These are phyloP conservation scores for Temnothorax unifasciatus DNA, from an alignment of 2,888 invertebrate species.

Conservation along the genomic window DNA sequence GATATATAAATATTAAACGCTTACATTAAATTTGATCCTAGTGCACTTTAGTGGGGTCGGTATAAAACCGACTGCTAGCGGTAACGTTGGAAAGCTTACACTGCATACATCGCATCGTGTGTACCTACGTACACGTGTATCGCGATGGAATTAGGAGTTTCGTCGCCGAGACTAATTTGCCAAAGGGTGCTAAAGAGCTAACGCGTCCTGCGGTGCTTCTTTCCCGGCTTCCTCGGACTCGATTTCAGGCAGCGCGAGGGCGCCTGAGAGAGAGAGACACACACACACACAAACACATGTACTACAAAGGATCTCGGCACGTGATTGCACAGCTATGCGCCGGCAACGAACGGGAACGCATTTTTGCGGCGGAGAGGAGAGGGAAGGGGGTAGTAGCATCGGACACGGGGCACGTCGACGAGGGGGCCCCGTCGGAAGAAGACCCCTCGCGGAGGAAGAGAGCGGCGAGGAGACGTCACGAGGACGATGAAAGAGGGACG, in stretches of 20 bases:
- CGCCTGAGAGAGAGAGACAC: not conserved
- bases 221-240: conserved; percentile 41
- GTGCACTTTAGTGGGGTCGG: conserved; percentile 10
- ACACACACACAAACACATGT: not conserved
- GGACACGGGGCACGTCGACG: conserved; percentile 44
- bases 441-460: conserved; percentile 40
- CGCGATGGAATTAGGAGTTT: conserved; percentile 38
- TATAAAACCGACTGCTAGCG: not conserved
- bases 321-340: conserved; percentile 44
- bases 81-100: not conserved
- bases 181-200: conserved; percentile 42
- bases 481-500: conserved; percentile 32
- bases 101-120: not conserved
- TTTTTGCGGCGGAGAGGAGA: conserved; percentile 21
- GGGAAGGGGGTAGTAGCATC: conserved; percentile 20
- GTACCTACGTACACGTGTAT: not conserved
- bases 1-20: conserved; percentile 9
- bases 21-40: not conserved
- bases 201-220: conserved; percentile 22
- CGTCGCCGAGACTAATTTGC: conserved; percentile 28
- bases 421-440: conserved; percentile 3
- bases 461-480: conserved; percentile 18
- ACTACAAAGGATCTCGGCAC: conserved; percentile 39
- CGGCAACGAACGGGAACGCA: conserved; percentile 48
- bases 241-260: conserved; percentile 30